Conservation (phyloP, 2,797 vertebrate species). For the Nasua narica region DNA sequence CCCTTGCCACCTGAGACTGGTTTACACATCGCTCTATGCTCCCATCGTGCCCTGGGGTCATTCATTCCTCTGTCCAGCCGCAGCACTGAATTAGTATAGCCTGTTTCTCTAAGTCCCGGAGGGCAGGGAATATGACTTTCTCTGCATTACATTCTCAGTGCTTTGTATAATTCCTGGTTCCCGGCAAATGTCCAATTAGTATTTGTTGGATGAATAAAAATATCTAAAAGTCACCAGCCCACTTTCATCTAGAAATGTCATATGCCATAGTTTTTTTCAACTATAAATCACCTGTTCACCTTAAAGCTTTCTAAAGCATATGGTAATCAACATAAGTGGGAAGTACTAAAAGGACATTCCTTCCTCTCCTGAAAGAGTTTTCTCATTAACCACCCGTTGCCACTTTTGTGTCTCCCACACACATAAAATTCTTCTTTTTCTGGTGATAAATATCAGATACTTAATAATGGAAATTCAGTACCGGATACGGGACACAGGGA, state of each 20-base stretch:
- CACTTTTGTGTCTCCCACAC: constrained; percentile 68
- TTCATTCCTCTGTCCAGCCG: neutral
- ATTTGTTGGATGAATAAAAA: neutral
- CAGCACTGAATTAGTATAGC: neutral
- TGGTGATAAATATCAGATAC: neutral
- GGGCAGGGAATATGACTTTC: neutral
- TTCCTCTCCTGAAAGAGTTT: constrained; percentile 28
- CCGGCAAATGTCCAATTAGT: neutral
- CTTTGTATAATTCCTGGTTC: neutral
- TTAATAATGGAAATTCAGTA: constrained; percentile 22
- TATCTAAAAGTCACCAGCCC: neutral
- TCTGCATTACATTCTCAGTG: neutral
- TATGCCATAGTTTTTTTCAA: neutral
- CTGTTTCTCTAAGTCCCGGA: neutral
- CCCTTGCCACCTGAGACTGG: neutral
- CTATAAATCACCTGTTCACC: neutral
- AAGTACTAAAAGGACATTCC: neutral
- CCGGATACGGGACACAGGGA: neutral
- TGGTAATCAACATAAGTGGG: constrained; percentile 8
- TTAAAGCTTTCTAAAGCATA: neutral
- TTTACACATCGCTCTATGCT: neutral
- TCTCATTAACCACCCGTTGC: constrained; percentile 66
- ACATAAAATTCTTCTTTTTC: neutral
- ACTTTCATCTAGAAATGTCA: constrained; percentile 32
- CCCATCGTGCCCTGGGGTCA: neutral